These are phyloP conservation scores for Elmis aenea DNA, from an alignment of 2,888 invertebrate species.

Conservation along the genomic window DNA sequence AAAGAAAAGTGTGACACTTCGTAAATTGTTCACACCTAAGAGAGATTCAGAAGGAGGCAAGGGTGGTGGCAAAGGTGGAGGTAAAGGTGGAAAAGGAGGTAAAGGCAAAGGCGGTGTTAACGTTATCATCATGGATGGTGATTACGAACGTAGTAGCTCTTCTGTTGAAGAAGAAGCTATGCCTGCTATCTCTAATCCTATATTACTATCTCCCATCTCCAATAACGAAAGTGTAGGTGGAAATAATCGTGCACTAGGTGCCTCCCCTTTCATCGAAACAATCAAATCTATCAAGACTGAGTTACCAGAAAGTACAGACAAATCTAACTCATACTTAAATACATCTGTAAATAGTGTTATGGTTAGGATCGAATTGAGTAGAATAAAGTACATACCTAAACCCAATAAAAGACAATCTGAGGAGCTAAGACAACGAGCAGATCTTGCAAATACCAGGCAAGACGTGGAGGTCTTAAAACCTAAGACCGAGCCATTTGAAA, in stretches of 20 bases:
- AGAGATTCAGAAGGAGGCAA: conserved; percentile 60
- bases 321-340: conserved; percentile 9
- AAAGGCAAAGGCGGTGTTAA: conserved; percentile 63
- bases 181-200: conserved; percentile 33
- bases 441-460: conserved; percentile 50
- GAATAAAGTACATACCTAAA: conserved; percentile 41
- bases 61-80: conserved; percentile 64
- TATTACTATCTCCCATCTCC: conserved; percentile 36
- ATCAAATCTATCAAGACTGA: conserved; percentile 44
- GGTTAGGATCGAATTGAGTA: conserved; percentile 44
- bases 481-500: conserved; percentile 17
- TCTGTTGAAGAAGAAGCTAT: conserved; percentile 43
- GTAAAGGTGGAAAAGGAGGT: conserved; percentile 61
- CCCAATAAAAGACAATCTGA: conserved; percentile 40
- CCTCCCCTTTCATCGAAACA: conserved; percentile 27
- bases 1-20: conserved; percentile 64
- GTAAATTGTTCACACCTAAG: conserved; percentile 57
- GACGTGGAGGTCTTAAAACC: conserved; percentile 21
- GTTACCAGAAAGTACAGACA: conserved; percentile 36
- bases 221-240: conserved; percentile 26
- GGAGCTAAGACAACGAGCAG: conserved; percentile 49
- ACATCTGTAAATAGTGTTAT: conserved; percentile 12
- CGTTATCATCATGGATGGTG: conserved; percentile 61
- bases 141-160: conserved; percentile 48
- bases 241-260: conserved; percentile 6